Percentiles rank a stretch among this genome's conserved stretches.
phyloP scores from a whole-genome alignment of 1,140 invertebrate species.

The Drosophila sulfurigaster region DNA sequence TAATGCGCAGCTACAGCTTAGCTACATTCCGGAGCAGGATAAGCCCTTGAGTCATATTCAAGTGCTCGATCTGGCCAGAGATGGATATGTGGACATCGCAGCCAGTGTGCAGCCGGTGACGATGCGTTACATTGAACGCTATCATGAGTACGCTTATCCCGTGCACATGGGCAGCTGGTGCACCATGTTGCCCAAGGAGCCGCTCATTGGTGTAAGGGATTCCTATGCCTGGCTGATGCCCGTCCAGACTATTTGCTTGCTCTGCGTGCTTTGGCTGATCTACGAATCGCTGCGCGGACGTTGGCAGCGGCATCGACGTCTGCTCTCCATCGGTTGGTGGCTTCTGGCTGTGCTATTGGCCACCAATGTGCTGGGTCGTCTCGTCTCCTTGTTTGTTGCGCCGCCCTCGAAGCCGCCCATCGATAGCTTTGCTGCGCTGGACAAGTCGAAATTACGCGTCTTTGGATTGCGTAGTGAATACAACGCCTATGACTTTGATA shows the following conservation, averaged over 20 bases:
- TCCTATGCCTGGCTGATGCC: slow-evolving; percentile 22
- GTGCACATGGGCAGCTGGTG: slow-evolving; percentile 54
- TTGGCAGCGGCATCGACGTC: slow-evolving; percentile 24
- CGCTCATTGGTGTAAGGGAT: slow-evolving; percentile 21
- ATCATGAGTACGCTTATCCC: slow-evolving; percentile 54
- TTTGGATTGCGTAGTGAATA: slow-evolving; percentile 47
- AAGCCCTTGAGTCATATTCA: slow-evolving; percentile 47
- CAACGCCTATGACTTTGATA: slow-evolving; percentile 47
- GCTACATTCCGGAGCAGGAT: slow-evolving; percentile 3
- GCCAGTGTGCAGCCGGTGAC: slow-evolving; percentile 63
- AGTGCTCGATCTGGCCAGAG: slow-evolving; percentile 41
- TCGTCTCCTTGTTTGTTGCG: slow-evolving; percentile 32
- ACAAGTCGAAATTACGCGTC: slow-evolving; percentile 42
- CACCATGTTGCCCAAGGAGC: slow-evolving; percentile 62
- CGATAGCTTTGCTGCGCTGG: slow-evolving; percentile 36
- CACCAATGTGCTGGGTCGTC: slow-evolving; percentile 45
- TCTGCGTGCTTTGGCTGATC: slow-evolving; percentile 35
- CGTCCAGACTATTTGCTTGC: slow-evolving; percentile 1
- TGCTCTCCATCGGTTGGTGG: slow-evolving; percentile 46
- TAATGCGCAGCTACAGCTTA: slow-evolving; percentile 46
- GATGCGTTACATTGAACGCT: slow-evolving; percentile 4
- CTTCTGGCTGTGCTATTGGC: slow-evolving; percentile 39
- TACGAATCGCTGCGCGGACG: slow-evolving; percentile 13
- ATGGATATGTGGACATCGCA: slow-evolving; percentile 44
- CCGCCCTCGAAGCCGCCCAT: slow-evolving; percentile 39